Percentiles rank a stretch among this genome's conserved stretches.
Conservation (phyloP, 1,140 invertebrate genomes). For the Acromyrmex charruanus region DNA sequence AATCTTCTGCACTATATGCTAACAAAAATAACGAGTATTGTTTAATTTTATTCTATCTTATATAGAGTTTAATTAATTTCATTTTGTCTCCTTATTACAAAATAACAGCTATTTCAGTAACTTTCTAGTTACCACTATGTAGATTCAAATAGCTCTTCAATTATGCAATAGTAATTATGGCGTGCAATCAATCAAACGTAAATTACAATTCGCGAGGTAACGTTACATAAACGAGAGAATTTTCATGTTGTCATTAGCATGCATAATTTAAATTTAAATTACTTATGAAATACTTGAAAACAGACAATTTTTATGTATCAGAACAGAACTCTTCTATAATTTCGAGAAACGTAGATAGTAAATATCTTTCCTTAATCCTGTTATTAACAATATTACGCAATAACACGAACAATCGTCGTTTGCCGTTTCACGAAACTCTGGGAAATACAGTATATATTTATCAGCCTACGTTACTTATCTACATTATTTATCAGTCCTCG, state of each 20-base stretch:
- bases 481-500: background rate
- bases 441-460: background rate
- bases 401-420: background rate
- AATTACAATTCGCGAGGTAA: background rate
- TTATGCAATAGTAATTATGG: conserved; percentile 11
- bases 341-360: background rate
- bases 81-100: background rate
- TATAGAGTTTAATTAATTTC: background rate
- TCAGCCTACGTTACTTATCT: background rate
- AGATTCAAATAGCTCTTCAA: conserved; percentile 4
- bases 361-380: background rate
- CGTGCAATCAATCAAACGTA: background rate
- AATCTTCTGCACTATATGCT: too few relatives aligned
- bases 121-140: background rate
- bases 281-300: background rate
- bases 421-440: background rate
- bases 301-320: background rate
- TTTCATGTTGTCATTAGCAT: background rate
- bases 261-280: background rate
- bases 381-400: background rate
- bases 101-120: background rate
- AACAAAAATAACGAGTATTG: too few relatives aligned
- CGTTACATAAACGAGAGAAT: conserved; percentile 19
- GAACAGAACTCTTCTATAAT: background rate
- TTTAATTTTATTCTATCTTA: too few relatives aligned